Percentiles rank a stretch among this genome's conserved stretches.
Conservation (phyloP, 2,797 vertebrate species). For the Gobionotothen gibberifrons region DNA sequence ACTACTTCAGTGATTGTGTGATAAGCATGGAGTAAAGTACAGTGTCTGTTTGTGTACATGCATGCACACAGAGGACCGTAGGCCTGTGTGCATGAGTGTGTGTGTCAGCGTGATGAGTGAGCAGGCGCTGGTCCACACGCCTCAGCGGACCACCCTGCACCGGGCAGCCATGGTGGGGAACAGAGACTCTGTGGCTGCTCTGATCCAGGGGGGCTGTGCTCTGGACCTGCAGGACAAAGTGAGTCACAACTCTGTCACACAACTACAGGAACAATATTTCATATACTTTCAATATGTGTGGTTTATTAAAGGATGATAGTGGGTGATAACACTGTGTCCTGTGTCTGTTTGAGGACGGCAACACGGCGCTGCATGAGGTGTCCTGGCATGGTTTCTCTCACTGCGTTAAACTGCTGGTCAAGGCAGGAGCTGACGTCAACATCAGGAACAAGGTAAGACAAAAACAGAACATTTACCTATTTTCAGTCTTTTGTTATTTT, state of each 20-base stretch:
- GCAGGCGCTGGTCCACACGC: slow-evolving; percentile 1
- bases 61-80: background rate
- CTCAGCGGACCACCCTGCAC: slow-evolving; percentile 89
- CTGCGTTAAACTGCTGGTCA: slow-evolving; percentile 91
- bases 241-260: slow-evolving; percentile 17
- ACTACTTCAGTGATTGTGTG: background rate
- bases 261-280: too few relatives aligned
- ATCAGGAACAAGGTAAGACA: slow-evolving; percentile 89
- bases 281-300: background rate
- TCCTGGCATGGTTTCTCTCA: slow-evolving; percentile 94
- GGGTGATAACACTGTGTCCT: background rate
- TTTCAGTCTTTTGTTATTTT: background rate
- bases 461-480: background rate
- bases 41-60: slow-evolving; percentile 2
- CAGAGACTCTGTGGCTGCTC: slow-evolving; percentile 82
- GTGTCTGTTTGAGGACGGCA: slow-evolving; percentile 85
- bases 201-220: slow-evolving; percentile 91
- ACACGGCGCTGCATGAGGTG: slow-evolving; percentile 92
- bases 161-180: slow-evolving; percentile 89
- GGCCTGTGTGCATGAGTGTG: background rate
- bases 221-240: slow-evolving; percentile 93
- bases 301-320: background rate
- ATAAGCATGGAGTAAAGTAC: background rate
- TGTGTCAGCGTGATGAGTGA: slow-evolving; percentile 43
- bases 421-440: slow-evolving; percentile 90